Conservation (phyloP, 2,888 invertebrate species). For the Frankliniella intonsa region DNA sequence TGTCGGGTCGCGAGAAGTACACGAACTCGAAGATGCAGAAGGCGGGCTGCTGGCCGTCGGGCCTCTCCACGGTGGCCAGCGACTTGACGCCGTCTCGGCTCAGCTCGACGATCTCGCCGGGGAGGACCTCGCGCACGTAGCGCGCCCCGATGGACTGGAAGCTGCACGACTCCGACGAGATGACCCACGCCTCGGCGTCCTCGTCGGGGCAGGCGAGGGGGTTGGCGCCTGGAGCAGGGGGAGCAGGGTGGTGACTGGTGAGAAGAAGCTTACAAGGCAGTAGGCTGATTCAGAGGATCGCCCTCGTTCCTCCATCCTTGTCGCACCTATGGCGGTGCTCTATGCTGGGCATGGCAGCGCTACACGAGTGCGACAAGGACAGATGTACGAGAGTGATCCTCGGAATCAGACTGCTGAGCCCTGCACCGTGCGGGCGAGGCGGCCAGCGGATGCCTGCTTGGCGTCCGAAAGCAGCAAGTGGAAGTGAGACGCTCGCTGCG, state of each 20-base stretch:
- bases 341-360: too few species aligned
- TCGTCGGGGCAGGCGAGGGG: slow-evolving; percentile 42
- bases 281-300: too few species aligned
- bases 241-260: too few species aligned
- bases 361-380: too few species aligned
- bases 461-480: too few species aligned
- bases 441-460: too few species aligned
- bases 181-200: slow-evolving; percentile 86
- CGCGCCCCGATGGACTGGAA: slow-evolving; percentile 91
- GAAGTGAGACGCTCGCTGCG: too few species aligned
- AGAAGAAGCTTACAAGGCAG: background rate
- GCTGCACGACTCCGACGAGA: slow-evolving; percentile 95
- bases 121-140: slow-evolving; percentile 88
- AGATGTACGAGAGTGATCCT: too few species aligned
- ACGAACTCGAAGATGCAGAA: slow-evolving; percentile 99
- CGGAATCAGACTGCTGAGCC: too few species aligned
- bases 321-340: too few species aligned
- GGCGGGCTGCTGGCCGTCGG: slow-evolving; percentile 69
- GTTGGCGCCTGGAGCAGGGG: background rate
- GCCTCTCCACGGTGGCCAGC: slow-evolving; percentile 78
- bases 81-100: slow-evolving; percentile 80
- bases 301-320: too few species aligned
- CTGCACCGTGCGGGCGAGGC: too few species aligned
- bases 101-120: slow-evolving; percentile 95
- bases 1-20: slow-evolving; percentile 94